A percentile compares a stretch with the other conserved stretches of the same genome.
Evolutionary conservation across 2,888 invertebrate species (phyloP).

Genomic region (Scelioninae gen. 2): DNA sequence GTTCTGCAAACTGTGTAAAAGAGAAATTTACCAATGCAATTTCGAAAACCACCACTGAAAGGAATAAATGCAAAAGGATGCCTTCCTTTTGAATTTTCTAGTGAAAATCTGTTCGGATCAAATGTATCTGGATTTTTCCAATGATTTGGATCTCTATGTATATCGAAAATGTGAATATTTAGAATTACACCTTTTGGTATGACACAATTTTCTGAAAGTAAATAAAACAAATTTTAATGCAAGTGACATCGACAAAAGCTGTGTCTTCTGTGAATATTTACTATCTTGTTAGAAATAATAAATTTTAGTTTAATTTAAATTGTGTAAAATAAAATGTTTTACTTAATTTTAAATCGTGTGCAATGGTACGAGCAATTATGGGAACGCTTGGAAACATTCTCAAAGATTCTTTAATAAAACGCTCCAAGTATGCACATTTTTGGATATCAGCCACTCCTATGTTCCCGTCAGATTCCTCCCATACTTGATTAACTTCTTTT

Average conservation of each 20-base stretch:
- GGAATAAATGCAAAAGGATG: conserved; percentile 81
- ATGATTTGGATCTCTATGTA: conserved; percentile 79
- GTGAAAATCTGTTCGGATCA: conserved; percentile 76
- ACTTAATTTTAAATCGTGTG: conserved; percentile 36
- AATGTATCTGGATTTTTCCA: conserved; percentile 80
- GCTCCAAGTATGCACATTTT: conserved; percentile 36
- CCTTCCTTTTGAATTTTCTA: conserved; percentile 68
- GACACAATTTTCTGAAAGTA: conserved; percentile 74
- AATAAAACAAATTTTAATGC: neutral
- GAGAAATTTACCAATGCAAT: conserved; percentile 80
- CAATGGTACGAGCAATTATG: conserved; percentile 19
- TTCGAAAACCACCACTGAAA: conserved; percentile 70
- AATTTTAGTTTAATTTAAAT: neutral
- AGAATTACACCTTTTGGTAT: conserved; percentile 77
- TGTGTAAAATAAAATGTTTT: conserved; percentile 2
- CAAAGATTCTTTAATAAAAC: conserved; percentile 35
- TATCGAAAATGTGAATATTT: conserved; percentile 80
- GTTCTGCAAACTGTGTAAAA: too few relatives aligned
- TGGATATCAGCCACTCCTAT: conserved; percentile 36
- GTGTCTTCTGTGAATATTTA: too few relatives aligned
- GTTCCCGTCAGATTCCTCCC: conserved; percentile 18
- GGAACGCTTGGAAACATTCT: conserved; percentile 28
- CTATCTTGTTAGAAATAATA: neutral
- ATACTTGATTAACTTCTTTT: conserved; percentile 38
- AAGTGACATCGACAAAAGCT: too few relatives aligned